Conservation (phyloP, 2,797 vertebrate genomes). For the Lepilemur septentrionalis region DNA sequence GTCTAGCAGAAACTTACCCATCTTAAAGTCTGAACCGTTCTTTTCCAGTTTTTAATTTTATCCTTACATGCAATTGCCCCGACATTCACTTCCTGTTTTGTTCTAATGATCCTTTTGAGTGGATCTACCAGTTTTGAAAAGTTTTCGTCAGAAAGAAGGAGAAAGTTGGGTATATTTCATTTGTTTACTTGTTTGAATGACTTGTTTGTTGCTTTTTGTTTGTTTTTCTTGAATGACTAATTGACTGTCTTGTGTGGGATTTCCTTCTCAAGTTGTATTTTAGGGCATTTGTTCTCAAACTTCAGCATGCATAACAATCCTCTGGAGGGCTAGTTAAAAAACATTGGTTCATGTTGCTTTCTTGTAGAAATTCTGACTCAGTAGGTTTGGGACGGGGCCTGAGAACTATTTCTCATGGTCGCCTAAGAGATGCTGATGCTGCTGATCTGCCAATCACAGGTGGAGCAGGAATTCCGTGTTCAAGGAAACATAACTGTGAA, state of each 20-base stretch:
- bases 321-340: neutral
- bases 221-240: neutral
- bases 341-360: neutral
- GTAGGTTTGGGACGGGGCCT: neutral
- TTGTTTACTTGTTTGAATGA: neutral
- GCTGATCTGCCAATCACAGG: rapidly evolving
- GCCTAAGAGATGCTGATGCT: neutral
- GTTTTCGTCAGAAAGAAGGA: neutral
- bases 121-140: neutral
- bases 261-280: neutral
- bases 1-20: neutral
- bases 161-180: neutral
- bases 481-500: neutral
- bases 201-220: neutral
- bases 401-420: neutral
- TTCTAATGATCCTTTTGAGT: neutral
- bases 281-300: neutral
- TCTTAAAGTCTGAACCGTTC: neutral
- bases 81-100: neutral
- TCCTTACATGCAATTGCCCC: neutral
- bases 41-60: neutral
- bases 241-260: neutral
- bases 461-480: neutral
- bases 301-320: neutral
- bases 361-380: neutral